Base-by-base conservation (phyloP, 1,140 invertebrate genomes). In the Drosophila persimilis region DNA sequence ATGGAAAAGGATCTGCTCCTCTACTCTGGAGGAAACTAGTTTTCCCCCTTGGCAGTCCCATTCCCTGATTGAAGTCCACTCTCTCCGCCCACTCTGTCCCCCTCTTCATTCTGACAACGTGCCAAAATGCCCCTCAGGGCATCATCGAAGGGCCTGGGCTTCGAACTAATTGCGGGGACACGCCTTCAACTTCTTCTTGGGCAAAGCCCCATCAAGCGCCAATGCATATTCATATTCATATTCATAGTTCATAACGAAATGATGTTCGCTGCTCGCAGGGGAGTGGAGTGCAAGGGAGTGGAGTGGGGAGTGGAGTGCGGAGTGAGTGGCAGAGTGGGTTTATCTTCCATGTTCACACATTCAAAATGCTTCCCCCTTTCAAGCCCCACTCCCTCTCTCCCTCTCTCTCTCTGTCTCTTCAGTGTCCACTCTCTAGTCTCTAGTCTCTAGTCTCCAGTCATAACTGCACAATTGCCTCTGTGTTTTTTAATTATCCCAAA, bases 141-240 rank as follows among this genome's bases (percentile, higher is more conserved):
- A 43, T 63, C 52, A 62, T 73, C 60, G 69, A 72, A 69, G 76
- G 80, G 72, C 73, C 48, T 24, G 65, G 35, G 47, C 47, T 43
- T 6, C 29, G 53, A 55, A 62, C 67, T 84, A 84, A 84, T 84
- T 84, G 80, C 76, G 41, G 20, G 45, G 80, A 44, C 76, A 78
- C 76, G 76, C 59, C 73, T 51, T 31, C 53, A 56, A 69, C 44
- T 67, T 20, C 5, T 46, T 41, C 6, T 24, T 11, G 35, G n/a
- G 17, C 17, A n/a, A n/a, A 22, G 65, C 58, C 77, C 66, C 72
- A 80, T 80, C 77, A 80, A 67, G 64, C 45, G 39, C 26, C 72
- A 64, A 76, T 83, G 80, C 80, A 83, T 83, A 83, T 83, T 83
- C 80, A 83, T 83, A 76, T 83, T 80, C 80, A 83, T 83, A 83